Evolutionary conservation across 2,113 vertebrate genomes (phyloP), one percentile per base, ranked within the genome.

Genomic region (Anarrhichthys ocellatus): DNA sequence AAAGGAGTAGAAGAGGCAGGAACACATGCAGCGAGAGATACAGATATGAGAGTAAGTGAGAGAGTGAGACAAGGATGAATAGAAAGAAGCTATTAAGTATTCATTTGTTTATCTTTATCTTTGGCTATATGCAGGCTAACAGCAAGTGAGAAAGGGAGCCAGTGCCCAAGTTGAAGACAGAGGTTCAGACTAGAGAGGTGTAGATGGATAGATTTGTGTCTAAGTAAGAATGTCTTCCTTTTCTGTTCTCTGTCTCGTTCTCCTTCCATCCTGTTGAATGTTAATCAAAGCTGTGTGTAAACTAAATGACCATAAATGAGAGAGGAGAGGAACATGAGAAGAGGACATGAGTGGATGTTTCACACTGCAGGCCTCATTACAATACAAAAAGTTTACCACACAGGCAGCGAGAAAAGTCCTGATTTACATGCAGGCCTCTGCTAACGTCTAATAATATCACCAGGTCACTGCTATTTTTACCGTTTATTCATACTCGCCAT

Each of bases 1-100:
- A 29, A 58, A 62, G 64, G 40, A 56, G 73, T 10, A 52, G 68
- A 58, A 66, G 40, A 54, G 78, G 40, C 15, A 40, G 62, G 14
- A 29, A 68, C 15, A n/a, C 24, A 52, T 42, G 18, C 32, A 54
- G 52, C 5, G 5, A 61, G 74, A 50, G 36, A 46, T 8, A 17
- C 36, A 50, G 22, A 27, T 9, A 24, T 40, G 27, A 34, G 14
- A 50, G 27, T 11, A 50, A 24, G 17, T 24, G 20, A n/a, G 10
- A 5, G 32, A 64, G 22, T 46, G 50, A 29, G 20, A 40, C 3
- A 18, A 22, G 10, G 40, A 24, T 46, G 15, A 40, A 46, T 22
- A 46, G 34, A 61, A 27, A 56, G 11, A 59, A 7, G 8, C 14
- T 11, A 5, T 68, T 8, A 54, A 56, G 46, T 27, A n/a, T 67